phyloP scores from a whole-genome alignment of 1,140 invertebrate genomes.

The Samia ricini region DNA sequence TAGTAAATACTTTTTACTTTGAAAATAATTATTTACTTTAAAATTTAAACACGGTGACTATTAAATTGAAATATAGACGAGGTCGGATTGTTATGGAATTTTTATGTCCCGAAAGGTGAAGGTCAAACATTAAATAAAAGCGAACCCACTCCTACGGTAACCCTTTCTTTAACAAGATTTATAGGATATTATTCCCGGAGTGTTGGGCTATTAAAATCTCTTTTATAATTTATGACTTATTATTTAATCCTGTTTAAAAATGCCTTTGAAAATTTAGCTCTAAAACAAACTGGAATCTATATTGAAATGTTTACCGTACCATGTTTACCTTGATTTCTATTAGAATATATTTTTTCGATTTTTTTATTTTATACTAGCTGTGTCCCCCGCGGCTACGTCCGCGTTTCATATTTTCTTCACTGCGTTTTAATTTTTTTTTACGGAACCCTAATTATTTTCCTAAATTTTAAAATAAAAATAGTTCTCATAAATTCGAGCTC shows the following conservation, averaged over 20 bases:
- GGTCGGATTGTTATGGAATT: background rate
- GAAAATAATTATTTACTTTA: too few species aligned
- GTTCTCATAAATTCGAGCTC: too few species aligned
- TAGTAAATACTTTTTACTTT: too few species aligned
- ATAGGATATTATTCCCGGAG: conserved; percentile 33
- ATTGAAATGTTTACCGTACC: too few species aligned
- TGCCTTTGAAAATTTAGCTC: background rate
- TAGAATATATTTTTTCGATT: too few species aligned
- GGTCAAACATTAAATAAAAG: conserved; percentile 27
- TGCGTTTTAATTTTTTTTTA: too few species aligned
- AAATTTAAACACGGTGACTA: background rate
- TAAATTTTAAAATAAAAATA: too few species aligned
- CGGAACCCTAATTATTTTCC: too few species aligned
- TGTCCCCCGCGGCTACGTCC: too few species aligned
- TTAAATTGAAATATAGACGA: background rate
- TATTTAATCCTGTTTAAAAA: conserved; percentile 7
- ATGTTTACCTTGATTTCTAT: too few species aligned
- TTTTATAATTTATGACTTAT: conserved; percentile 21
- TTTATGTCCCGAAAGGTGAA: conserved; percentile 14
- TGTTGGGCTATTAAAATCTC: conserved; percentile 34
- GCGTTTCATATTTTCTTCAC: too few species aligned
- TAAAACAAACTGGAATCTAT: background rate
- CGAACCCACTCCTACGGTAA: conserved; percentile 27
- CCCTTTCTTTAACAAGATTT: conserved; percentile 38
- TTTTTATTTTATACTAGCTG: too few species aligned